Base-by-base conservation (phyloP, 2,113 vertebrate species). In the Oceanites oceanicus region DNA sequence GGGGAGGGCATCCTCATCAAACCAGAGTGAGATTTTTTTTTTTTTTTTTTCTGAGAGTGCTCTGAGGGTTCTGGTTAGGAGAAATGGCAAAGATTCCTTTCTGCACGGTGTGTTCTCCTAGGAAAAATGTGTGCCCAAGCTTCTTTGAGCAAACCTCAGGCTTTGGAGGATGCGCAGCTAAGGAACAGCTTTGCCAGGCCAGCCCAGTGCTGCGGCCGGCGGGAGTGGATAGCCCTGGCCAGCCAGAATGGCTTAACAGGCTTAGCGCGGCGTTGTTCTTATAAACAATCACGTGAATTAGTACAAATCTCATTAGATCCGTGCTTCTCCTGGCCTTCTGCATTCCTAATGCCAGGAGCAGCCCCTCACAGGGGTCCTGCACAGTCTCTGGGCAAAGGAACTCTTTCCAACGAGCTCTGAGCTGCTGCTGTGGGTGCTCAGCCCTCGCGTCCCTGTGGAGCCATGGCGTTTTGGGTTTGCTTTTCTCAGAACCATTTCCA, bases 231-330 rank as follows among this genome's bases (percentile, higher is more conserved):
- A 62, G 79, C 45, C 40, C 93, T 52, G 77, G 25, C 47, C 62
- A 82, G 90, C 70, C 92, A 66, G 83, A 66, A 74, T 9, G 45
- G 96, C 94, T 96, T 94, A 92, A 83, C 53, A 29, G 96, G 94
- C 93, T 97, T 94, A 92, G 50, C 1, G n/a, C 3, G 8, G 59
- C 4, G 0, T 20, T 79, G 85, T 90, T 95, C 93, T 90, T 83
- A 76, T 16, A 94, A 96, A 92, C 87, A 91, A 93, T 42, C 90
- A 96, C 14, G 7, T 95, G 88, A 94, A 96, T 97, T 93, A 96
- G 87, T 23, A 74, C 96, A 96, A 95, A 96, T 93, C 95, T 94
- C 85, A 90, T 95, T 94, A 95, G 75, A 87, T 32, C 77, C 53
- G 8, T 40, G 85, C 94, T 92, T 94, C 74, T 83, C 71, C 47